Evolutionary conservation across 2,888 invertebrate species (phyloP).

Genomic region (Melinopterus prodromus): DNA sequence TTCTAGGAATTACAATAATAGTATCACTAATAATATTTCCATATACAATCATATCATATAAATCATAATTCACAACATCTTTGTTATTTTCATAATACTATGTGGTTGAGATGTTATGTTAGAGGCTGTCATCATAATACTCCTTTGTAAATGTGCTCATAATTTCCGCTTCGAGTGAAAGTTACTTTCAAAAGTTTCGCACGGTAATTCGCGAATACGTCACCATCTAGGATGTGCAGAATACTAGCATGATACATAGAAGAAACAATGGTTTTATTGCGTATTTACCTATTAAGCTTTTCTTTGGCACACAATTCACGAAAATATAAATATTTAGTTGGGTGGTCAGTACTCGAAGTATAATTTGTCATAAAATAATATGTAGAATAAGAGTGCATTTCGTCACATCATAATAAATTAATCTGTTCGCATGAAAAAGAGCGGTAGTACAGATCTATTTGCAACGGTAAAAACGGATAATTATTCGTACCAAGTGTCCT

Average conservation of each 20-base stretch:
- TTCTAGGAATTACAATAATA: no score
- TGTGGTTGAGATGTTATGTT: no score
- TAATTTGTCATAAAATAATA: background rate
- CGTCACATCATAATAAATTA: no score
- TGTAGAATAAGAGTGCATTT: background rate
- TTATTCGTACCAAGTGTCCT: slow-evolving; percentile 29
- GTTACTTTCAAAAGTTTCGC: slow-evolving; percentile 34
- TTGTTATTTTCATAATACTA: background rate
- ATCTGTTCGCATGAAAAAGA: no score
- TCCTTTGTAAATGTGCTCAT: no score
- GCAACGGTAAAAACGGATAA: background rate
- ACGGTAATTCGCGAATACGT: slow-evolving; percentile 20
- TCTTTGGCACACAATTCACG: background rate
- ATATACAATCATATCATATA: background rate
- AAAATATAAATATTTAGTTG: background rate
- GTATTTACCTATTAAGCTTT: background rate
- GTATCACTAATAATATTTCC: no score
- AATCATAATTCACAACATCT: background rate
- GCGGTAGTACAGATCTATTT: background rate
- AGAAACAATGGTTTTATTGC: background rate
- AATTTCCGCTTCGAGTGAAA: slow-evolving; percentile 29
- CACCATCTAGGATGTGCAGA: background rate
- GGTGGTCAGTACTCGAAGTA: no score
- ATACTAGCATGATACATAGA: background rate
- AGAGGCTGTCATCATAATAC: no score